A percentile compares a stretch with the other conserved stretches of the same genome.
Evolutionary conservation across 1,140 invertebrate species (phyloP).

Genomic region (Holcopasites calliopsidis): DNA sequence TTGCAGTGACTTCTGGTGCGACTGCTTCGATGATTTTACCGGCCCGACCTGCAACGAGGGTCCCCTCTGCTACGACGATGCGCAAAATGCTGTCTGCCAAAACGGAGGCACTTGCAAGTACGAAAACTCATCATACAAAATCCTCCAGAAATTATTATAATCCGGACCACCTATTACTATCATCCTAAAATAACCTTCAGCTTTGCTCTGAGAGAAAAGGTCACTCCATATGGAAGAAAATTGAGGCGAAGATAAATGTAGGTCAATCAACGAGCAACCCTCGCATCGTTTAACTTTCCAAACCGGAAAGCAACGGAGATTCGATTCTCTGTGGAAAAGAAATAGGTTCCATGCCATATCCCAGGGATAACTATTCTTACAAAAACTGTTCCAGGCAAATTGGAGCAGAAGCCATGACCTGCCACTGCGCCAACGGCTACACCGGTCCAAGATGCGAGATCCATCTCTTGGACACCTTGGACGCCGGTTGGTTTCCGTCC

Average conservation of each 20-base stretch:
- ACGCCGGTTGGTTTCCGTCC: slow-evolving; percentile 54
- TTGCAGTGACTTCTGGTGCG: slow-evolving; percentile 83
- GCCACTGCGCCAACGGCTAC: slow-evolving; percentile 83
- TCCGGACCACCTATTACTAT: too few relatives aligned
- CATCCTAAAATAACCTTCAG: too few relatives aligned
- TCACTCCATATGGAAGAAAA: too few relatives aligned
- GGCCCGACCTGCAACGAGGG: slow-evolving; percentile 86
- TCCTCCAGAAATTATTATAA: too few relatives aligned
- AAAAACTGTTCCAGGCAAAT: slow-evolving; percentile 82
- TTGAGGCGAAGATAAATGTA: not conserved
- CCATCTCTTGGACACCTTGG: slow-evolving; percentile 77
- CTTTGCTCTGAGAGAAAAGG: too few relatives aligned
- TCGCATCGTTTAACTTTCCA: not conserved
- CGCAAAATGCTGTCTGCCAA: slow-evolving; percentile 84
- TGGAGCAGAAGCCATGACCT: slow-evolving; percentile 85
- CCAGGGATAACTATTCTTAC: not conserved
- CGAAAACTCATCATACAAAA: slow-evolving; percentile 58
- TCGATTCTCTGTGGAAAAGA: not conserved
- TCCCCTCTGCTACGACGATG: slow-evolving; percentile 83
- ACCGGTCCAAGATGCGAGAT: slow-evolving; percentile 85
- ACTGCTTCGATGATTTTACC: slow-evolving; percentile 87
- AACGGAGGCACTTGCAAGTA: slow-evolving; percentile 90
- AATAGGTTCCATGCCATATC: too few relatives aligned
- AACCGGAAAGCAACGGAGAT: not conserved
- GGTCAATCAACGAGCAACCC: not conserved